These are phyloP conservation scores for Pentamera pediparva DNA, from an alignment of 53 echinoderm and acorn worm species.

Conservation along the genomic window DNA sequence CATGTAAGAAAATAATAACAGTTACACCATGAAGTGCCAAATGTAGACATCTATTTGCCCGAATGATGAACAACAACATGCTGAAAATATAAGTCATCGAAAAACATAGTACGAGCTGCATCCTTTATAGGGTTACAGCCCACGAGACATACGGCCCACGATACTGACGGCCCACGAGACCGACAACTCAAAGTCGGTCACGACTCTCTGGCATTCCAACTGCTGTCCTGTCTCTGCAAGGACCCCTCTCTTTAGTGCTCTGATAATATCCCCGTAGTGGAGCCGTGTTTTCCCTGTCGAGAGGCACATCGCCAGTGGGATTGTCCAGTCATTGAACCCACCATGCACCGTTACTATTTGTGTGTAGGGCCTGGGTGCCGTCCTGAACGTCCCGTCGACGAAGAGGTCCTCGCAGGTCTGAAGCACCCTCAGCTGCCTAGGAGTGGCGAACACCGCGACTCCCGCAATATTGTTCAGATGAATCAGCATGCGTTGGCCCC, in stretches of 20 bases:
- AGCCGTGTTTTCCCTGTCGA: slow-evolving; percentile 1
- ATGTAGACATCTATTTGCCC: too few relatives aligned
- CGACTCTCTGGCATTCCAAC: background rate
- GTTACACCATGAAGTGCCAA: too few relatives aligned
- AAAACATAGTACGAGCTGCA: too few relatives aligned
- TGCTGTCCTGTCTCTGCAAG: background rate
- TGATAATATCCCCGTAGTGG: background rate
- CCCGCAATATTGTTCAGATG: slow-evolving; percentile 11
- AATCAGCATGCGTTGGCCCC: slow-evolving; percentile 21
- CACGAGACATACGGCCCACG: too few relatives aligned
- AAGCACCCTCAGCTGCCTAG: slow-evolving; percentile 15
- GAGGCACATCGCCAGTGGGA: slow-evolving; percentile 2
- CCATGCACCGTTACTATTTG: slow-evolving; percentile 7
- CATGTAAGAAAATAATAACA: too few relatives aligned
- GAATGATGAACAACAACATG: too few relatives aligned
- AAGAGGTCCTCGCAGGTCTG: background rate
- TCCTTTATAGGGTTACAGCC: too few relatives aligned
- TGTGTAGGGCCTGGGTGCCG: background rate
- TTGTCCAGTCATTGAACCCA: background rate
- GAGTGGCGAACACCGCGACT: slow-evolving; percentile 30
- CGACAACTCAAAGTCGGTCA: slow-evolving; percentile 19
- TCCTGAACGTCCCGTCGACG: slow-evolving; percentile 1
- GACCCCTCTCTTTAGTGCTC: background rate
- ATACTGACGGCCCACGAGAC: slow-evolving; percentile 24
- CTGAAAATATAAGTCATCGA: too few relatives aligned